Conservation (phyloP, 2,113 vertebrate genomes). For the Percopsis transmontana region DNA sequence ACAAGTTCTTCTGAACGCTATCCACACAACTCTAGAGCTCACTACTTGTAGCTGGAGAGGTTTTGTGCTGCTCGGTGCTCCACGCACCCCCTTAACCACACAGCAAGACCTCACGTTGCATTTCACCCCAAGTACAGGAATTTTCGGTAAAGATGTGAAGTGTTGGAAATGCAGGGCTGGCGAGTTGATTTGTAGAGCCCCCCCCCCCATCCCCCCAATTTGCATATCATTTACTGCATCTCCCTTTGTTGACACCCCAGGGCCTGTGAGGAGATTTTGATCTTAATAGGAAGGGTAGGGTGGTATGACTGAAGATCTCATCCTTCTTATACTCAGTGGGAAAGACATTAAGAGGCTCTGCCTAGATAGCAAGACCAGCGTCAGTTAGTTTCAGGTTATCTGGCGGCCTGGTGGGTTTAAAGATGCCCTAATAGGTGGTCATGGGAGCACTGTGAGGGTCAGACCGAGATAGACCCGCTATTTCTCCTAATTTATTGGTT, state of each 20-base stretch:
- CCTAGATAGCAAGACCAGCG: slow-evolving; percentile 63
- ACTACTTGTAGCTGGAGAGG: slow-evolving; percentile 51
- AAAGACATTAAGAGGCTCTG: slow-evolving; percentile 72
- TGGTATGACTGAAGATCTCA: slow-evolving; percentile 74
- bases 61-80: slow-evolving; percentile 65
- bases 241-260: slow-evolving; percentile 82
- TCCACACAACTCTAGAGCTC: slow-evolving; percentile 27
- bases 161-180: slow-evolving; percentile 69
- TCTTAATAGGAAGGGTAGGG: slow-evolving; percentile 81
- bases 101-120: slow-evolving; percentile 66
- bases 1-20: slow-evolving; percentile 60
- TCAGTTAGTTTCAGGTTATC: slow-evolving; percentile 54
- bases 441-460: slow-evolving; percentile 38
- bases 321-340: slow-evolving; percentile 70
- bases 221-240: slow-evolving; percentile 85
- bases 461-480: slow-evolving; percentile 12
- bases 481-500: not conserved
- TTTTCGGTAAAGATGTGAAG: slow-evolving; percentile 71
- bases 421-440: slow-evolving; percentile 40
- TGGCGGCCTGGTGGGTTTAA: slow-evolving; percentile 49
- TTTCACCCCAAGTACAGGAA: slow-evolving; percentile 71
- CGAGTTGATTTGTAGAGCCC: slow-evolving; percentile 71
- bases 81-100: slow-evolving; percentile 52
- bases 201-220: slow-evolving; percentile 55
- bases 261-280: slow-evolving; percentile 78